These are phyloP conservation scores for Tinea semifulvella DNA, from an alignment of 2,888 invertebrate genomes.

Conservation along the genomic window DNA sequence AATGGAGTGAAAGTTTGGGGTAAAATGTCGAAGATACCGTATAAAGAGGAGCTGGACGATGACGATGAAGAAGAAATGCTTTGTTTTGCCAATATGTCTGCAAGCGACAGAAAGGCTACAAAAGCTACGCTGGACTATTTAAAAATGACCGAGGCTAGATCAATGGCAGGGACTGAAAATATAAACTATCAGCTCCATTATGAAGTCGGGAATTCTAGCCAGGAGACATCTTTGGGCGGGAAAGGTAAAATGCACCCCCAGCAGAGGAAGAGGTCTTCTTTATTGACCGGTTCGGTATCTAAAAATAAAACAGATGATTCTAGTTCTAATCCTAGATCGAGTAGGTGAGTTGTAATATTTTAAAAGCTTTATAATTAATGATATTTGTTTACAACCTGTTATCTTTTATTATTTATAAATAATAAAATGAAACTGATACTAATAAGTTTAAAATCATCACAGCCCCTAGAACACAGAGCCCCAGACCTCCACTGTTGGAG, in stretches of 20 bases:
- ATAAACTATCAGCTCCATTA: slow-evolving; percentile 60
- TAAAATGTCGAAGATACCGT: slow-evolving; percentile 58
- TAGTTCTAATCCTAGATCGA: no score
- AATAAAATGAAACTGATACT: no score
- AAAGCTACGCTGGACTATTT: background rate
- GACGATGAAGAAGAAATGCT: slow-evolving; percentile 56
- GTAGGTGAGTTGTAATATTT: no score
- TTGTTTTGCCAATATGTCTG: slow-evolving; percentile 41
- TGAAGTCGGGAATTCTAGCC: slow-evolving; percentile 47
- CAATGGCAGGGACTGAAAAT: slow-evolving; percentile 61
- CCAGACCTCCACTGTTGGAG: no score
- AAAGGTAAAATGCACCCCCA: background rate
- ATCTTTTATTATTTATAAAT: no score
- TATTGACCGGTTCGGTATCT: no score
- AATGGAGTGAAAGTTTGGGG: background rate
- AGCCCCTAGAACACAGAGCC: no score
- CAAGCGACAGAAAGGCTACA: slow-evolving; percentile 43
- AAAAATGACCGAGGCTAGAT: slow-evolving; percentile 23
- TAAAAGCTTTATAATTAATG: no score
- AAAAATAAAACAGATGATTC: no score
- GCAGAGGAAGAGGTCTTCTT: no score
- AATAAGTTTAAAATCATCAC: no score
- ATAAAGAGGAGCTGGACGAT: slow-evolving; percentile 49
- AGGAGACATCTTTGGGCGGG: background rate
- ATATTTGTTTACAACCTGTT: no score